These are phyloP conservation scores for Trogon surrucura DNA, from an alignment of 2,113 vertebrate genomes.

Conservation along the genomic window DNA sequence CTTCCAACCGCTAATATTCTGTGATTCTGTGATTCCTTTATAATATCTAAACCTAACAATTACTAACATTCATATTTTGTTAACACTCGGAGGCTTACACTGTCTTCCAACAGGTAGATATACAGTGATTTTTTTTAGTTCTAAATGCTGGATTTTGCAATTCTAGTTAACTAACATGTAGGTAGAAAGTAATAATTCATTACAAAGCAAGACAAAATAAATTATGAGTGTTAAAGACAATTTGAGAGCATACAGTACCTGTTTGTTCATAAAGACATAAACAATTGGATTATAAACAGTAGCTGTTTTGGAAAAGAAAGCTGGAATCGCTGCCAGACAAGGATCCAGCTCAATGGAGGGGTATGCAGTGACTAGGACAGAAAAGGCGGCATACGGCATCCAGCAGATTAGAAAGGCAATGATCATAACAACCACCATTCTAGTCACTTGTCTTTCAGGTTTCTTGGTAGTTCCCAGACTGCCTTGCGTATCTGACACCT, in stretches of 20 bases:
- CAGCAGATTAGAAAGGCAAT: conserved; percentile 89
- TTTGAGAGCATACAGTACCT: conserved; percentile 75
- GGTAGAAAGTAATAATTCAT: not conserved
- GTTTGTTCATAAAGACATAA: conserved; percentile 93
- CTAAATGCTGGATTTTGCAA: not conserved
- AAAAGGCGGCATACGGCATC: conserved; percentile 85
- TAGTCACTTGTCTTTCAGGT: conserved; percentile 86
- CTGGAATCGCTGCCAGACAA: conserved; percentile 82
- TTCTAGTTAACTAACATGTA: not conserved
- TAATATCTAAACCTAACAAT: not conserved
- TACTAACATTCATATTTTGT: not conserved
- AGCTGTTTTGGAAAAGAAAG: conserved; percentile 91
- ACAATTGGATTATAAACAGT: conserved; percentile 90
- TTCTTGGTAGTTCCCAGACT: conserved; percentile 80
- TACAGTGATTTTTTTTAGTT: not conserved
- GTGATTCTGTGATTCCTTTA: not conserved
- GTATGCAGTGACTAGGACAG: conserved; percentile 80
- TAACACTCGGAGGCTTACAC: not conserved
- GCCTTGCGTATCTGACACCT: conserved; percentile 83
- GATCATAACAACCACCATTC: conserved; percentile 92
- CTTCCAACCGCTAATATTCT: too few relatives aligned
- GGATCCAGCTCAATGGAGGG: conserved; percentile 85
- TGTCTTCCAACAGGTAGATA: not conserved
- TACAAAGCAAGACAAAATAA: not conserved
- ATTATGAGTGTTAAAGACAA: not conserved